phyloP scores from a whole-genome alignment of 2,797 vertebrate genomes.

The Rhinoraja longicauda region DNA sequence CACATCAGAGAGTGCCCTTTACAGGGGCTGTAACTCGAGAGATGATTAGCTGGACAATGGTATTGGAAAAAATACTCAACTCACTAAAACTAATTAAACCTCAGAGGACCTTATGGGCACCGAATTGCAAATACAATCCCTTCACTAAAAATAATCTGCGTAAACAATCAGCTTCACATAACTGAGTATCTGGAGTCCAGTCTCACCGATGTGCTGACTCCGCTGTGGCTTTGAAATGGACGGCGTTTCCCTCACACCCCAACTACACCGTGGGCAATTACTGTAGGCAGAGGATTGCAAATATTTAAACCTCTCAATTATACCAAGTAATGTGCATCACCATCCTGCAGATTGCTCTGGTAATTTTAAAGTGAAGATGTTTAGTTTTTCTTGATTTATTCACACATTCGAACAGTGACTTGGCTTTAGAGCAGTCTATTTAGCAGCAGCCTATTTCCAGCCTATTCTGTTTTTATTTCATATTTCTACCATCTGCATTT shows the following conservation, averaged over 20 bases:
- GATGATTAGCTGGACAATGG: conserved; percentile 35
- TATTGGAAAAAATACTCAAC: conserved; percentile 5
- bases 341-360: neutral
- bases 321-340: neutral
- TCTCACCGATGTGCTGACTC: conserved; percentile 1
- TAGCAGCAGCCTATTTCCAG: too few species aligned
- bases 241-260: neutral
- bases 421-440: neutral
- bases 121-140: conserved; percentile 19
- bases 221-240: neutral
- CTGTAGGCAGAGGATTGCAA: neutral
- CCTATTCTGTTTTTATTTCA: too few species aligned
- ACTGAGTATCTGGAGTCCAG: neutral
- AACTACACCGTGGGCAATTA: neutral
- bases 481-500: too few species aligned
- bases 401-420: neutral
- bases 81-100: conserved; percentile 34
- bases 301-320: neutral
- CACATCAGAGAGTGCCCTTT: conserved; percentile 49
- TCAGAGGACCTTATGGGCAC: neutral
- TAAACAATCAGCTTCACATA: conserved; percentile 30
- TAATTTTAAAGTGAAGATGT: neutral
- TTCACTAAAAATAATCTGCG: conserved; percentile 33
- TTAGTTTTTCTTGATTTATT: neutral
- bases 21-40: conserved; percentile 44